Conservation (phyloP, 2,888 invertebrate genomes). For the Crioceris asparagi region DNA sequence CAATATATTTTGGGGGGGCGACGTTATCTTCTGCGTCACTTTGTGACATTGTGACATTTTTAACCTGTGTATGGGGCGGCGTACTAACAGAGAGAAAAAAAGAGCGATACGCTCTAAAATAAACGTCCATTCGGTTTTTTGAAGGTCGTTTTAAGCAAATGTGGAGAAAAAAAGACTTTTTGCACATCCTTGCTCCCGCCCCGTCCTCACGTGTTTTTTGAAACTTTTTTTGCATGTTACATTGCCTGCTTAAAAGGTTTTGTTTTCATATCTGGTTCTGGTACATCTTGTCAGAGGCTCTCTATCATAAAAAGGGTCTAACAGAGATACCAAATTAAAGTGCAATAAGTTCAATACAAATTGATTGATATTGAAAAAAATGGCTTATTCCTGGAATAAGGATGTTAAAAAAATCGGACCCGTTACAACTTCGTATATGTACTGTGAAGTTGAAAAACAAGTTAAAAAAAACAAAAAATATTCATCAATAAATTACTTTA, state of each 20-base stretch:
- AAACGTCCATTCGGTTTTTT: conserved; percentile 50
- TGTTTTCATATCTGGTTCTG: conserved; percentile 41
- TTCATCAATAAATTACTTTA: no score
- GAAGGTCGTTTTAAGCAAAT: conserved; percentile 55
- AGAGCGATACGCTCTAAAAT: no score
- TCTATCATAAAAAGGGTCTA: not conserved
- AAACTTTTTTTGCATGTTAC: conserved; percentile 50
- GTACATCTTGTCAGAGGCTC: conserved; percentile 15
- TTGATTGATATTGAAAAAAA: no score
- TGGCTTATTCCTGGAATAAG: no score
- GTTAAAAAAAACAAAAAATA: no score
- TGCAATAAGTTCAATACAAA: no score
- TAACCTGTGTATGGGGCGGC: conserved; percentile 80
- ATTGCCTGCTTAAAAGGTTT: conserved; percentile 58
- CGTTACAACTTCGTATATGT: no score
- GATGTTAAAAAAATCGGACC: no score
- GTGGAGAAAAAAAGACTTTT: conserved; percentile 36
- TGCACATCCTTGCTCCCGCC: conserved; percentile 58
- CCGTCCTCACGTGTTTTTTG: conserved; percentile 42
- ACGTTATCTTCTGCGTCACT: no score
- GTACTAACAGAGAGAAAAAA: conserved; percentile 46
- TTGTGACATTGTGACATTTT: conserved; percentile 70
- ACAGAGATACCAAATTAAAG: not conserved
- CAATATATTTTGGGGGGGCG: no score
- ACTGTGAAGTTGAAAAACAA: no score